These are phyloP conservation scores for Lycia hirtaria DNA, from an alignment of 2,888 invertebrate genomes.

Conservation along the genomic window DNA sequence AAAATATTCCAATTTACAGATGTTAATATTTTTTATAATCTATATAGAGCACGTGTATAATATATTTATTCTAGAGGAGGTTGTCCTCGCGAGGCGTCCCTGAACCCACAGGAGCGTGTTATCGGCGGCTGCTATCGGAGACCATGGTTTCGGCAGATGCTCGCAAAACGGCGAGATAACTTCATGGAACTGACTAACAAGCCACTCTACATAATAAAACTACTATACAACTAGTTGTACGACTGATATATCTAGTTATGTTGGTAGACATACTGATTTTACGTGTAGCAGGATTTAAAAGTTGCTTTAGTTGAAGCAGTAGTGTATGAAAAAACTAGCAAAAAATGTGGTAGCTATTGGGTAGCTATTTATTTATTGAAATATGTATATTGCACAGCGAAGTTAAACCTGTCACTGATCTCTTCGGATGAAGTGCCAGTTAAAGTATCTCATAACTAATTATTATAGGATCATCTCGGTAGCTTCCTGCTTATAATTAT, in stretches of 20 bases:
- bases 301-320: too few species aligned
- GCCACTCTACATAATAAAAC: slow-evolving; percentile 1
- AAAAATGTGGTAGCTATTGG: too few species aligned
- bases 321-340: too few species aligned
- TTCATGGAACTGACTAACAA: slow-evolving; percentile 41
- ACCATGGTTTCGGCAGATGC: slow-evolving; percentile 76
- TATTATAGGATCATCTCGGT: too few species aligned
- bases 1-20: neutral
- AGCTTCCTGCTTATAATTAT: too few species aligned
- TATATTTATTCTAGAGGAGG: slow-evolving; percentile 10
- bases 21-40: neutral
- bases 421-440: too few species aligned
- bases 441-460: too few species aligned
- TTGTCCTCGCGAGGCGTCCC: slow-evolving; percentile 64
- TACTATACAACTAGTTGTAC: slow-evolving; percentile 25
- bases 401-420: too few species aligned
- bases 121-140: slow-evolving; percentile 66
- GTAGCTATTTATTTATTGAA: too few species aligned
- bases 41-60: neutral
- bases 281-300: too few species aligned
- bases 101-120: slow-evolving; percentile 70
- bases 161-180: slow-evolving; percentile 70
- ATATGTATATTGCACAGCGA: too few species aligned
- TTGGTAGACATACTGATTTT: too few species aligned
- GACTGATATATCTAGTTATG: neutral